Evolutionary conservation across 2,888 invertebrate genomes (phyloP).

Genomic region (Cantharis flavilabris): DNA sequence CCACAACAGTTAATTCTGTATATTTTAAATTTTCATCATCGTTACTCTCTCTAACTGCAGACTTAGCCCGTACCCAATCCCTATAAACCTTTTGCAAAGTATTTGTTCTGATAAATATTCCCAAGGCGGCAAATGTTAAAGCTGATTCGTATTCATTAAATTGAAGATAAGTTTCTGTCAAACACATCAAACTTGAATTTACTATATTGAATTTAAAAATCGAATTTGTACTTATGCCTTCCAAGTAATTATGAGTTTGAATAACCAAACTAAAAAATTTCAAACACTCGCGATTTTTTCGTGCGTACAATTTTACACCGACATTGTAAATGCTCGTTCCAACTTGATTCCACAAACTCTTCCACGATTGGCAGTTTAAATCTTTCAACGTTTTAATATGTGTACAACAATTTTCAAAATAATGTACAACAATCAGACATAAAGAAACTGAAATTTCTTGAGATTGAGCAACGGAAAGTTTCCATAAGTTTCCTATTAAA

Average conservation of each 20-base stretch:
- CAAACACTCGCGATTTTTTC: constrained; percentile 6
- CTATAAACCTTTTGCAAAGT: constrained; percentile 21
- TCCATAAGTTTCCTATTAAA: constrained; percentile 4
- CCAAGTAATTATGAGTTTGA: constrained; percentile 1
- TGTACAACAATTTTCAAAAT: constrained; percentile 30
- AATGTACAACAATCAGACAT: not conserved
- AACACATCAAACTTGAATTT: constrained; percentile 24
- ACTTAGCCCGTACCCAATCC: constrained; percentile 41
- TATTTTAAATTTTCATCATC: constrained; percentile 32
- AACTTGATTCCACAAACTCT: constrained; percentile 28
- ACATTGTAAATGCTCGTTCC: constrained; percentile 35
- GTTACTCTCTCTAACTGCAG: constrained; percentile 26
- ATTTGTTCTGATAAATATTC: constrained; percentile 29
- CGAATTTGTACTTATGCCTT: not conserved
- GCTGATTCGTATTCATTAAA: constrained; percentile 27
- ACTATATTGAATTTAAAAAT: constrained; percentile 10
- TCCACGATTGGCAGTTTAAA: constrained; percentile 33
- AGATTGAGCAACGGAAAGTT: constrained; percentile 1
- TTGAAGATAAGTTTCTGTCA: constrained; percentile 27
- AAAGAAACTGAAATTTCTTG: not conserved
- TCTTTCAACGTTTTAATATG: constrained; percentile 28
- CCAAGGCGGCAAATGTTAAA: constrained; percentile 36
- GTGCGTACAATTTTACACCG: constrained; percentile 28
- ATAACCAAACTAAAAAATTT: constrained; percentile 16
- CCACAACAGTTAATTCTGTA: constrained; percentile 34